phyloP scores from a whole-genome alignment of 30 jellyfish, hydroid and myxozoan species.

The Turritopsis rubra region DNA sequence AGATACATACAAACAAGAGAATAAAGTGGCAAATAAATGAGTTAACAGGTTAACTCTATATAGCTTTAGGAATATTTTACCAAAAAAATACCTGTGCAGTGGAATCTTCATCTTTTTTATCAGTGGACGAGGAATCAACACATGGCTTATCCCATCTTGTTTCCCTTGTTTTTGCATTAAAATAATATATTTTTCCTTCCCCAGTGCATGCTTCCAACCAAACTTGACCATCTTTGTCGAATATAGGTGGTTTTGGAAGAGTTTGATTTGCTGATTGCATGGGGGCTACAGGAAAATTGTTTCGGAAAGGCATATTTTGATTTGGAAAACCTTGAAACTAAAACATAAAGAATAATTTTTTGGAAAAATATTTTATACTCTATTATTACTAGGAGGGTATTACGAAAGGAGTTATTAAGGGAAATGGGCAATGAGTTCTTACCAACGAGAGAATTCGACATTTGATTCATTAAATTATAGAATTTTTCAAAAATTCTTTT shows the following conservation, averaged over 20 bases:
- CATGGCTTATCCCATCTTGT: slow-evolving; percentile 87
- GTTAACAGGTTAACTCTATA: neutral
- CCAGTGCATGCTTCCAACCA: slow-evolving; percentile 97
- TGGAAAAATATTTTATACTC: no score
- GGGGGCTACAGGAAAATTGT: neutral
- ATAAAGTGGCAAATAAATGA: neutral
- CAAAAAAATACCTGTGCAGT: neutral
- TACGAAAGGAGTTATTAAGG: no score
- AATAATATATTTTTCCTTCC: slow-evolving; percentile 89
- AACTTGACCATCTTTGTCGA: slow-evolving; percentile 82
- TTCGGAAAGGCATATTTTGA: slow-evolving; percentile 16
- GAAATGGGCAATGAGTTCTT: no score
- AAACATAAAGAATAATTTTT: neutral
- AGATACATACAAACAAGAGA: neutral
- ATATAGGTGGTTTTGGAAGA: slow-evolving; percentile 85
- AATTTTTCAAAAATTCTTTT: no score
- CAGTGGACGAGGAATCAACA: slow-evolving; percentile 10
- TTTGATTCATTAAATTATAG: no score
- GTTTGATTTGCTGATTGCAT: slow-evolving; percentile 75
- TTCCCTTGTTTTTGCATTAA: slow-evolving; percentile 91
- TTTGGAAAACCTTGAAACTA: slow-evolving; percentile 27
- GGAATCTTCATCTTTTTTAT: neutral
- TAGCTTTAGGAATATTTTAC: neutral
- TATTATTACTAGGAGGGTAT: no score
- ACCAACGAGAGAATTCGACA: no score